phyloP scores from a whole-genome alignment of 2,888 invertebrate genomes.

The Lacanobia wlatinum region DNA sequence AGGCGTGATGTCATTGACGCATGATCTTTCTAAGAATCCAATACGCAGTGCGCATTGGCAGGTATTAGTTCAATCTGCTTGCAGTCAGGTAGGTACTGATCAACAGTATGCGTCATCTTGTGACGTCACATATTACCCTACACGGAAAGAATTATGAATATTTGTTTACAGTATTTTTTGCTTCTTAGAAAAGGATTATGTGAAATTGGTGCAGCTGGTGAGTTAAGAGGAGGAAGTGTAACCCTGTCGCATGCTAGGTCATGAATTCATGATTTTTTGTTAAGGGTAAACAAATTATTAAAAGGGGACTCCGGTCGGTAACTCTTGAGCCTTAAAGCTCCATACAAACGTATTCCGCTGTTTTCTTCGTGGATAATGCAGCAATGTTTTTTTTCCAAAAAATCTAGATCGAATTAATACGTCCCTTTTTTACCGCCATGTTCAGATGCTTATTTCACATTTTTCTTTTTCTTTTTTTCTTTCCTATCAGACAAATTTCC shows the following conservation, averaged over 20 bases:
- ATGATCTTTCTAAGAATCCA: slow-evolving; percentile 24
- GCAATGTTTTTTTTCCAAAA: too few relatives aligned
- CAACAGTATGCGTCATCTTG: slow-evolving; percentile 23
- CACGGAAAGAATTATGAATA: slow-evolving; percentile 43
- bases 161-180: slow-evolving; percentile 37
- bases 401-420: too few relatives aligned
- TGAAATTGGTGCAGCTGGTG: slow-evolving; percentile 24
- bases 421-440: too few relatives aligned
- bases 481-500: too few relatives aligned
- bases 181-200: slow-evolving; percentile 37
- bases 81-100: slow-evolving; percentile 39
- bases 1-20: slow-evolving; percentile 9
- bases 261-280: neutral
- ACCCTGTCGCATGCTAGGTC: neutral
- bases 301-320: too few relatives aligned
- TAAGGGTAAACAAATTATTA: neutral
- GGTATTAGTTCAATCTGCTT: slow-evolving; percentile 16
- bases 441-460: too few relatives aligned
- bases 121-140: slow-evolving; percentile 37
- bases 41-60: slow-evolving; percentile 32
- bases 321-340: too few relatives aligned
- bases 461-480: too few relatives aligned
- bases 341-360: too few relatives aligned
- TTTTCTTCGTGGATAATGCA: too few relatives aligned
- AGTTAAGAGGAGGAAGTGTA: slow-evolving; percentile 22